A percentile compares a stretch with the other conserved stretches of the same genome.
Conservation (phyloP, 2,113 vertebrate species). For the Brienomyrus brachyistius region DNA sequence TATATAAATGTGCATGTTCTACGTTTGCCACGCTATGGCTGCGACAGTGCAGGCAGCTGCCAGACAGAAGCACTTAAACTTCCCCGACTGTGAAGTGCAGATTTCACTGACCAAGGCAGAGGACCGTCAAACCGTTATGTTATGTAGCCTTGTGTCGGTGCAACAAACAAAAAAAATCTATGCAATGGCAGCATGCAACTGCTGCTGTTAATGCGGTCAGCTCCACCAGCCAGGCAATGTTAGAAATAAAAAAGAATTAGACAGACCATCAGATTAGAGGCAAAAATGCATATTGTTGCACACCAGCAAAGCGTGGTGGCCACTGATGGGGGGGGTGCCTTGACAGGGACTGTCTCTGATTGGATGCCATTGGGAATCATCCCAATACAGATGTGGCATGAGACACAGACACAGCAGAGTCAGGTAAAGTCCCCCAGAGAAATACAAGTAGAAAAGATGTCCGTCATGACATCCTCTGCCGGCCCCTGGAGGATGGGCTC, state of each 20-base stretch:
- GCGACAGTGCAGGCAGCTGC: neutral
- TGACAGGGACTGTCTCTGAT: neutral
- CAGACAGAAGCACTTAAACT: neutral
- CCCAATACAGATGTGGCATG: neutral
- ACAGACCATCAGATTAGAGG: no score
- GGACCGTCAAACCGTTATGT: neutral
- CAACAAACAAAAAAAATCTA: no score
- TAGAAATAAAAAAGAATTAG: no score
- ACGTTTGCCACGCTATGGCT: neutral
- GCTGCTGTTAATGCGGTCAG: no score
- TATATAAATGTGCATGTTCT: neutral
- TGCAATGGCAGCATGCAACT: no score
- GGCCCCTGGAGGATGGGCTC: neutral
- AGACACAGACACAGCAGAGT: neutral
- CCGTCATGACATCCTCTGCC: neutral
- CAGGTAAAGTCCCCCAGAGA: neutral
- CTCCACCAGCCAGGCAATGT: no score
- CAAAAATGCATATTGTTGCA: neutral
- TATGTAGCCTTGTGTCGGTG: no score
- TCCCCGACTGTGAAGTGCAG: neutral
- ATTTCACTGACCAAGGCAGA: no score
- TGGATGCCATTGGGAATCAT: neutral
- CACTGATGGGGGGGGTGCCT: neutral
- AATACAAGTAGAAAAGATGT: neutral
- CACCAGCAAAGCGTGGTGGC: neutral